Evolutionary conservation across 2,797 vertebrate genomes (phyloP).

Genomic region (Coregonus sp.): DNA sequence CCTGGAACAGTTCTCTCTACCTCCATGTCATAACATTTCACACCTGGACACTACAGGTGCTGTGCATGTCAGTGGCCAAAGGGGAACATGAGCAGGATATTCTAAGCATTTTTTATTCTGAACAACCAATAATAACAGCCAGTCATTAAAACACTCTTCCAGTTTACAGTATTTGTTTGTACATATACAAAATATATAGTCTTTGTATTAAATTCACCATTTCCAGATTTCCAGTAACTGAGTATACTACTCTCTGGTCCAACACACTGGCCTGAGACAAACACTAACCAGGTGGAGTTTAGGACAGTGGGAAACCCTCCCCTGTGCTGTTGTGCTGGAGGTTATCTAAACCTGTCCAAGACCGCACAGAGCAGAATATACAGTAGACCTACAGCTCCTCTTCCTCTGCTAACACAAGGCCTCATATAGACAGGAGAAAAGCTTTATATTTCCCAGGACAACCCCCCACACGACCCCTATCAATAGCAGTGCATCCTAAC

Average conservation of each 20-base stretch:
- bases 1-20: background rate
- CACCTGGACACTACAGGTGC: background rate
- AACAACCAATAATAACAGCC: background rate
- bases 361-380: background rate
- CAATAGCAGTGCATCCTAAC: conserved; percentile 6
- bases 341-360: conserved; percentile 16
- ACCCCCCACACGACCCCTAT: conserved; percentile 21
- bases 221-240: conserved; percentile 24
- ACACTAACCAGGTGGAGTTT: background rate
- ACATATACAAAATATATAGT: conserved; percentile 28
- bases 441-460: conserved; percentile 26
- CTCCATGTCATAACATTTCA: background rate
- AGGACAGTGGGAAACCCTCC: background rate
- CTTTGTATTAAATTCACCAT: conserved; percentile 4
- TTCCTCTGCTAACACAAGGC: conserved; percentile 17
- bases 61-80: background rate
- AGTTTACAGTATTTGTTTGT: conserved; percentile 12
- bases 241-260: background rate
- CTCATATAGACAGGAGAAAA: conserved; percentile 23
- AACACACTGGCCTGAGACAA: background rate
- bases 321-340: conserved; percentile 5
- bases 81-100: background rate
- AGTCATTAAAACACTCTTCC: conserved; percentile 23
- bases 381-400: background rate
- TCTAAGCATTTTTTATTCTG: background rate